Percentiles rank a stretch among this genome's conserved stretches.
Evolutionary conservation across 2,888 invertebrate species (phyloP).

Genomic region (Ornithoptera priamus): DNA sequence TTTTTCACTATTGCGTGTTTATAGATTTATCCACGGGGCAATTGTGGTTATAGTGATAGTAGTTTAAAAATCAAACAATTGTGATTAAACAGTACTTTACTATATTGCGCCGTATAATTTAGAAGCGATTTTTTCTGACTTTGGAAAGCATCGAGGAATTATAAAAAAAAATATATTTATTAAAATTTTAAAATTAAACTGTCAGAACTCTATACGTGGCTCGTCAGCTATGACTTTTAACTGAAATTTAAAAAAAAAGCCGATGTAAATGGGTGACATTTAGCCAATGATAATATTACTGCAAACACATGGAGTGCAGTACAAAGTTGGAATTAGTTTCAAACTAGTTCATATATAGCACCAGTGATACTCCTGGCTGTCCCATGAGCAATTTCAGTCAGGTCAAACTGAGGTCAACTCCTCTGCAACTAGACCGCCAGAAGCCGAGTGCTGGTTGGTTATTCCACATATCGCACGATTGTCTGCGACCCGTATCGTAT

Average conservation of each 20-base stretch:
- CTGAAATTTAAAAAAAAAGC: background rate
- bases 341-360: slow-evolving; percentile 13
- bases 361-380: slow-evolving; percentile 11
- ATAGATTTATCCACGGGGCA: too few relatives aligned
- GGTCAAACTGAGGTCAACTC: slow-evolving; percentile 15
- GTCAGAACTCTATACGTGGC: too few relatives aligned
- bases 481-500: background rate
- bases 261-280: background rate
- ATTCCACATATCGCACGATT: background rate
- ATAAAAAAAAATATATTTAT: too few relatives aligned
- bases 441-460: background rate
- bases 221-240: too few relatives aligned
- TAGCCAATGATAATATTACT: background rate
- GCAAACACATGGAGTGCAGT: background rate
- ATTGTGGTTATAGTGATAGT: too few relatives aligned
- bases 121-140: too few relatives aligned
- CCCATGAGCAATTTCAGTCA: slow-evolving; percentile 16
- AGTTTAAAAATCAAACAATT: too few relatives aligned
- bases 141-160: too few relatives aligned
- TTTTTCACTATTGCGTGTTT: too few relatives aligned
- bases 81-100: too few relatives aligned
- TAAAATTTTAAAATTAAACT: too few relatives aligned
- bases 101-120: too few relatives aligned
- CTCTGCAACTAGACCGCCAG: background rate
- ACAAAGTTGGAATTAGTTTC: slow-evolving; percentile 11